A percentile compares a stretch with the other conserved stretches of the same genome.
phyloP scores from a whole-genome alignment of 2,797 vertebrate species.

The Ctenopoma kingsleyae region DNA sequence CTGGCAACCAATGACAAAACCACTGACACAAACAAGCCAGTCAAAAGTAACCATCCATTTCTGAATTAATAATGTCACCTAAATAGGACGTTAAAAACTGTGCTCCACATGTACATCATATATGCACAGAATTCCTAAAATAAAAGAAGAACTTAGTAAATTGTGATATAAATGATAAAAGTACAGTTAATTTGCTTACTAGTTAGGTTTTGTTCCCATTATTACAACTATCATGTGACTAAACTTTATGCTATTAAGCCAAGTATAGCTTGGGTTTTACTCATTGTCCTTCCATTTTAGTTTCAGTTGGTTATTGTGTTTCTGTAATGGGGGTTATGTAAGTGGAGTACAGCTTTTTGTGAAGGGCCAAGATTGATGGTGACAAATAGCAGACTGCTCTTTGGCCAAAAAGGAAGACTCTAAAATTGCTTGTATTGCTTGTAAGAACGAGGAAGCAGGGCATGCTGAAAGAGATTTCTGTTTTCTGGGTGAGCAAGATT shows the following conservation, averaged over 20 bases:
- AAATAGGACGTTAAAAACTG: too few relatives aligned
- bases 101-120: too few relatives aligned
- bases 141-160: too few relatives aligned
- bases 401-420: not conserved
- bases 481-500: too few relatives aligned
- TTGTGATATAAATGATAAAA: too few relatives aligned
- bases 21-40: constrained; percentile 8
- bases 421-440: not conserved
- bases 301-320: not conserved
- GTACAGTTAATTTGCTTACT: not conserved
- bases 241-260: not conserved
- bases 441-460: not conserved
- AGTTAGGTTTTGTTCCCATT: not conserved
- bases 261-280: not conserved
- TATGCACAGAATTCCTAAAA: too few relatives aligned
- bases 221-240: not conserved
- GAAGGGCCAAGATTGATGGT: not conserved
- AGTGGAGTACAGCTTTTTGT: not conserved
- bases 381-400: not conserved
- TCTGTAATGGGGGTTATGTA: not conserved
- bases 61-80: too few relatives aligned
- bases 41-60: not conserved
- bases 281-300: not conserved
- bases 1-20: constrained; percentile 7
- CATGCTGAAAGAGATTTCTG: too few relatives aligned